phyloP scores from a whole-genome alignment of 1,140 invertebrate species.

The Drosophila arawakana region DNA sequence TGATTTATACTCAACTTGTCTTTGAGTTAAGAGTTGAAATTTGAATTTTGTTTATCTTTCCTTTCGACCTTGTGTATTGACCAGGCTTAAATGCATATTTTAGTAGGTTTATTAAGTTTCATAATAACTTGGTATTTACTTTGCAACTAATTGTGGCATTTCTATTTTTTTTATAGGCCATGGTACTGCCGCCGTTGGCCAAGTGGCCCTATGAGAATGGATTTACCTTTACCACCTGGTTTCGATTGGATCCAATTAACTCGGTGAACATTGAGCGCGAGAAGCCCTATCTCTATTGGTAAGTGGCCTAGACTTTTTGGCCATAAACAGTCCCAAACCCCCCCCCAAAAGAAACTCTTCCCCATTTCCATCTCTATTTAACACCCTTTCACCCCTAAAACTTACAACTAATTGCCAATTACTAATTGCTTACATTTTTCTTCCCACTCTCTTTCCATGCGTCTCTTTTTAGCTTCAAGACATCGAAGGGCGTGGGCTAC shows the following conservation, averaged over 20 bases:
- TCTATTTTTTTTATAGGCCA: slow-evolving; percentile 88
- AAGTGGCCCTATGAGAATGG: slow-evolving; percentile 99
- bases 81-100: slow-evolving; percentile 27
- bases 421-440: slow-evolving; percentile 17
- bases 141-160: slow-evolving; percentile 23
- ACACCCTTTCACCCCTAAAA: background rate
- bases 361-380: no score
- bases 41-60: slow-evolving; percentile 15
- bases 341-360: no score
- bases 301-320: slow-evolving; percentile 67
- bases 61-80: slow-evolving; percentile 29
- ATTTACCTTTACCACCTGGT: slow-evolving; percentile 99
- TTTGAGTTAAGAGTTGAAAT: slow-evolving; percentile 9
- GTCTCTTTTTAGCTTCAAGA: slow-evolving; percentile 93
- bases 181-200: slow-evolving; percentile 97
- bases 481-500: slow-evolving; percentile 99
- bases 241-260: slow-evolving; percentile 98
- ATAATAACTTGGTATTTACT: slow-evolving; percentile 8
- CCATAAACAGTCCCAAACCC: no score
- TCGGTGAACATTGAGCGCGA: slow-evolving; percentile 99
- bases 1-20: slow-evolving; percentile 54
- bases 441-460: slow-evolving; percentile 31
- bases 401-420: slow-evolving; percentile 1
- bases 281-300: slow-evolving; percentile 99
- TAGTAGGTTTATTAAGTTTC: slow-evolving; percentile 41